Evolutionary conservation across 2,113 vertebrate genomes (phyloP).

Genomic region (Oreotrochilus melanogaster): DNA sequence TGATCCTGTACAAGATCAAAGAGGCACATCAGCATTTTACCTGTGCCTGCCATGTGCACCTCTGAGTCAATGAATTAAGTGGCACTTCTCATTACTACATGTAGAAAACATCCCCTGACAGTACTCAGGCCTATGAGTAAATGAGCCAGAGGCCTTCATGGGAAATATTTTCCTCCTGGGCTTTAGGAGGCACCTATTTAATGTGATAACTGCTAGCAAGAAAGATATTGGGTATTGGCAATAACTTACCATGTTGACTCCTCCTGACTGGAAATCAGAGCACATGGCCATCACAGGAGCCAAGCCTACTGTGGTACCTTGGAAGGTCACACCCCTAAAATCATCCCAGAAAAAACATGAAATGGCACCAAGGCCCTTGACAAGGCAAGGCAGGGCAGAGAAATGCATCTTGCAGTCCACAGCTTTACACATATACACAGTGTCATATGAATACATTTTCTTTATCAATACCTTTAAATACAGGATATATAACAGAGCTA

Average conservation of each 20-base stretch:
- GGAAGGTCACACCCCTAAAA: slow-evolving; percentile 89
- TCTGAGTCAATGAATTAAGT: not conserved
- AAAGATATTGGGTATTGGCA: not conserved
- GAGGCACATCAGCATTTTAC: not conserved
- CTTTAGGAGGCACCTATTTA: not conserved
- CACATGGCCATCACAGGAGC: slow-evolving; percentile 97
- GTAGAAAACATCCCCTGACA: not conserved
- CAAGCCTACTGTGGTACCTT: slow-evolving; percentile 93
- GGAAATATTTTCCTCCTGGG: not conserved
- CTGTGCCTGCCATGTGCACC: not conserved
- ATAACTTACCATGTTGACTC: slow-evolving; percentile 93
- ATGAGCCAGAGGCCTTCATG: not conserved
- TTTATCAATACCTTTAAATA: not conserved
- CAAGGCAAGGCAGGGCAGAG: not conserved
- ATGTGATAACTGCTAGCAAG: not conserved
- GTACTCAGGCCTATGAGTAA: not conserved
- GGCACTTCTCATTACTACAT: not conserved
- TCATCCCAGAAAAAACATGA: slow-evolving; percentile 14
- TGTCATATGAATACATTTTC: not conserved
- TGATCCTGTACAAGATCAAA: slow-evolving; percentile 84
- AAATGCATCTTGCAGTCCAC: not conserved
- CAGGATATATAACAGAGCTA: not conserved
- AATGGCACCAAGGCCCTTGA: not conserved
- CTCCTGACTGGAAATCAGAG: slow-evolving; percentile 94
- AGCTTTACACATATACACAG: not conserved